Conservation (phyloP, 1,140 invertebrate species). For the Teleopsis dalmanni region DNA sequence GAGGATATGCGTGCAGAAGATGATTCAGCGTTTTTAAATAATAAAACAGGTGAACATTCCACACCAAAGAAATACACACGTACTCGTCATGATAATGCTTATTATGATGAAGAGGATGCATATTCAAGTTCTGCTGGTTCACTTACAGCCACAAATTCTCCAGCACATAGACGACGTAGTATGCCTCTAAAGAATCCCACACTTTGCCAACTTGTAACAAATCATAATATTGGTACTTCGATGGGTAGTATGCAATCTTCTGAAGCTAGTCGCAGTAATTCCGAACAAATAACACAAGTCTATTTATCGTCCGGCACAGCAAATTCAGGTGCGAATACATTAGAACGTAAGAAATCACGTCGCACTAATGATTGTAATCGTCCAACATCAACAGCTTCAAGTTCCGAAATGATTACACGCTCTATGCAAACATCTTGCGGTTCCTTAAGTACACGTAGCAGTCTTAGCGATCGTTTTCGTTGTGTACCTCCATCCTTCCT, state of each 20-base stretch:
- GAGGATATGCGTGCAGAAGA: slow-evolving; percentile 20
- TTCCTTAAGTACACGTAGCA: slow-evolving; percentile 35
- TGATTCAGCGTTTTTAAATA: slow-evolving; percentile 7
- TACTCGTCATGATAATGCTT: slow-evolving; percentile 24
- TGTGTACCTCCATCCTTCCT: slow-evolving; percentile 59
- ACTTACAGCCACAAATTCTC: slow-evolving; percentile 28
- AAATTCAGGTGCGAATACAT: not conserved
- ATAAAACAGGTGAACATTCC: not conserved
- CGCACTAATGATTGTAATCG: slow-evolving; percentile 14
- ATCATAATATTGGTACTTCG: slow-evolving; percentile 23
- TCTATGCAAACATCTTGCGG: slow-evolving; percentile 62
- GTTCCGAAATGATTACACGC: slow-evolving; percentile 55
- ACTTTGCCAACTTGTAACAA: slow-evolving; percentile 27
- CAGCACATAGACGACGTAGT: slow-evolving; percentile 36
- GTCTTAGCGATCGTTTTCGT: slow-evolving; percentile 45
- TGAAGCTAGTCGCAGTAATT: slow-evolving; percentile 32
- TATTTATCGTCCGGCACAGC: slow-evolving; percentile 12
- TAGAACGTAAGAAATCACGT: slow-evolving; percentile 16
- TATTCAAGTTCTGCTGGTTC: slow-evolving; percentile 36
- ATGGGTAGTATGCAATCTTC: slow-evolving; percentile 29
- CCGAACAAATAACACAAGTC: slow-evolving; percentile 40
- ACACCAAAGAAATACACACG: slow-evolving; percentile 25
- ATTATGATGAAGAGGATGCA: slow-evolving; percentile 32
- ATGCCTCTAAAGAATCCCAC: slow-evolving; percentile 38
- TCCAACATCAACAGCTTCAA: slow-evolving; percentile 32